A percentile compares a stretch with the other conserved stretches of the same genome.
Evolutionary conservation across 2,797 vertebrate genomes (phyloP).

Genomic region (Myotis planiceps): DNA sequence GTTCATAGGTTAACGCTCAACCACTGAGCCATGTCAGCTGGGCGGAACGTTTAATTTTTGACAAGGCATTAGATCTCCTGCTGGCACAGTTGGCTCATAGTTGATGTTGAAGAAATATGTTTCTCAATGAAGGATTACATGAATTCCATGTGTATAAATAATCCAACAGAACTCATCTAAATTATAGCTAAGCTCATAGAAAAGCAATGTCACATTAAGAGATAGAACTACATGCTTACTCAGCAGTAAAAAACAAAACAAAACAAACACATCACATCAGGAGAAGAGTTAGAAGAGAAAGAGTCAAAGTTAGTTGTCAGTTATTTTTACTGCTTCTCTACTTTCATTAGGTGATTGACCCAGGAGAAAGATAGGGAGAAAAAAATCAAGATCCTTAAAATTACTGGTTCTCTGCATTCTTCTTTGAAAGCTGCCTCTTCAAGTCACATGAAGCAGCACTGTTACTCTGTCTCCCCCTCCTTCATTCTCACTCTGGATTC

Average conservation of each 20-base stretch:
- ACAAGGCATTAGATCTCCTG: not conserved
- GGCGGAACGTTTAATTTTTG: not conserved
- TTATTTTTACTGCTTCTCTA: not conserved
- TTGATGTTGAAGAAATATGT: conserved; percentile 6
- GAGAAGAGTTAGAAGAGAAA: not conserved
- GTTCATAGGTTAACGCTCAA: not conserved
- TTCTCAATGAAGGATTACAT: conserved; percentile 39
- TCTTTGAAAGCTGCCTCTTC: not conserved
- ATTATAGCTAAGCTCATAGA: not conserved
- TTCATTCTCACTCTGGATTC: not conserved
- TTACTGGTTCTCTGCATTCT: not conserved
- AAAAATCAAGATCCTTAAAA: not conserved
- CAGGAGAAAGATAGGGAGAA: not conserved
- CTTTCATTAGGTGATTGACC: not conserved
- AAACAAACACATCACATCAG: not conserved
- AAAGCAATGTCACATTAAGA: not conserved
- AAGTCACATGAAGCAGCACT: not conserved
- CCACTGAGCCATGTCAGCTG: not conserved
- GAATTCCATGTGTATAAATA: conserved; percentile 1
- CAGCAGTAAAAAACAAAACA: not conserved
- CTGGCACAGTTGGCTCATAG: not conserved
- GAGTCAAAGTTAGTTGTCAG: not conserved
- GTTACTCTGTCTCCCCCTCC: not conserved
- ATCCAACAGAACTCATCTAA: not conserved
- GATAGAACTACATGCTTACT: not conserved